phyloP scores from a whole-genome alignment of 2,113 vertebrate genomes.

The Poeciliopsis occidentalis region DNA sequence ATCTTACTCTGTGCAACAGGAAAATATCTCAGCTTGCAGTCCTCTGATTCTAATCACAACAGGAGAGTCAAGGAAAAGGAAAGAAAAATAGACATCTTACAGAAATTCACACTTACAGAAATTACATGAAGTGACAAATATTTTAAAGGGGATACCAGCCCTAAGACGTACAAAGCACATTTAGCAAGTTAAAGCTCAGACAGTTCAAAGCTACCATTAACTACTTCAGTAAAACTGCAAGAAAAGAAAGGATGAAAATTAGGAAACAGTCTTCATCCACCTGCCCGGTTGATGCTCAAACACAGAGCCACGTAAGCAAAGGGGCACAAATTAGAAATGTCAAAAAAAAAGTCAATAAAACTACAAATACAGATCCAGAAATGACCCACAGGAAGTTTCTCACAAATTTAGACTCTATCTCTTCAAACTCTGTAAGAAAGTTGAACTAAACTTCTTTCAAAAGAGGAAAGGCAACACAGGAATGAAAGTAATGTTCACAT shows the following conservation, averaged over 20 bases:
- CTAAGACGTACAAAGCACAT: slow-evolving; percentile 30
- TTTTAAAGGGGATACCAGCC: slow-evolving; percentile 40
- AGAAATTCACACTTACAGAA: background rate
- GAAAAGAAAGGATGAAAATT: background rate
- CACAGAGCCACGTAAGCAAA: background rate
- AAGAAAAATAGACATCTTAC: background rate
- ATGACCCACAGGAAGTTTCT: background rate
- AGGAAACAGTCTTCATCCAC: background rate
- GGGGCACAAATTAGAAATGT: background rate
- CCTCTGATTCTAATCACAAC: background rate
- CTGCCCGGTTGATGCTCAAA: background rate
- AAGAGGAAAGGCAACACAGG: background rate
- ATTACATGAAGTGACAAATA: slow-evolving; percentile 17
- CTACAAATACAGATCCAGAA: background rate
- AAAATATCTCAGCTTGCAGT: background rate
- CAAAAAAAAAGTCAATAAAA: background rate
- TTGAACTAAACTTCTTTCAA: background rate
- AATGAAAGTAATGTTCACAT: too few species aligned
- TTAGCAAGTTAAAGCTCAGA: background rate
- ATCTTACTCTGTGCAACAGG: background rate
- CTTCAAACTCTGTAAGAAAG: background rate
- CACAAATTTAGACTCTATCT: background rate
- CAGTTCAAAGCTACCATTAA: background rate
- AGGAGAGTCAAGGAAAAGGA: background rate
- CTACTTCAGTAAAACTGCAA: background rate